Base-by-base conservation (phyloP, 2,888 invertebrate genomes). In the Athalia circularis region DNA sequence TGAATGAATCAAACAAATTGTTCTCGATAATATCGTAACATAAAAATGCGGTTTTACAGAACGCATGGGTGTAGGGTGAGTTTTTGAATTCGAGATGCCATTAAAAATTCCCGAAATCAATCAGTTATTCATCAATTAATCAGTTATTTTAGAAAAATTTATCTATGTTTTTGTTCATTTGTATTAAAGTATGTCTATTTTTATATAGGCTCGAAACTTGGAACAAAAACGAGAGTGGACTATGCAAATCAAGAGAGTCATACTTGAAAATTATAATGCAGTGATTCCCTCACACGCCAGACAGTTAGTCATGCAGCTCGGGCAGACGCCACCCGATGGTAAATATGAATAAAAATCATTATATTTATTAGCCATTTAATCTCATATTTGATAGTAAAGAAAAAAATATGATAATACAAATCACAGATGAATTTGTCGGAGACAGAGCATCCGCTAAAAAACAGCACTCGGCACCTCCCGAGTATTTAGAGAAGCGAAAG, bases 221-320 rank as follows among this genome's bases (percentile, higher is more conserved):
- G 94, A 97, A 75, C 96, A 97, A 91, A 98, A 98, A 91, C 92
- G 97, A 78, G 96, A 96, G 89, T 95, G 96, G 96, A 94, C 95
- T 81, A 91, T 94, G 81, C 95, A 95, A 87, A 92, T 96, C 83
- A 96, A 96, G 87, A 93, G 97, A 90, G 97, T 98, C 57, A 98
- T 99, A 88, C 92, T 99, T 84, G 98, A 98, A 89, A 98, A 98
- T 91, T 98, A 97, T 91, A 95, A 95, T 81, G 96, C 95, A 0
- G 96, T 96, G 82, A 98, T 99, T 87, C 98, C 98, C n/a, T 95
- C 95, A 77, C 97, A 98, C 87, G 98, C 98, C 13, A 94, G 97
- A 85, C 97, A 98, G 88, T 92, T 98, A 76, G 97, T 98, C 68
- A 96, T 97, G 94, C 95, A 96, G 88, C 92, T 97, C 4, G 96